Base-by-base conservation (phyloP, 1,140 invertebrate genomes). In the Cardiocondyla obscurior region DNA sequence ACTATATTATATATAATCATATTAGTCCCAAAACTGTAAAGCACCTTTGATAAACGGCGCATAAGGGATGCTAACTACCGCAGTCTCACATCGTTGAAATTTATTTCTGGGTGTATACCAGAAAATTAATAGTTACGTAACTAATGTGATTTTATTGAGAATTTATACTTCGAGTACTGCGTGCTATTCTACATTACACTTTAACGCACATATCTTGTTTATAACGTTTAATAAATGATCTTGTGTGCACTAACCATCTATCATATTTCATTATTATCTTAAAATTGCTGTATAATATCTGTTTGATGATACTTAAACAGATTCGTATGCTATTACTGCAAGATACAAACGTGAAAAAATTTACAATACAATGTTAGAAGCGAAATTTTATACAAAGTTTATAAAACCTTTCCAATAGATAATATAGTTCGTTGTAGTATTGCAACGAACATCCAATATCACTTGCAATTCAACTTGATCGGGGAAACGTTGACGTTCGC, bases 381-480 rank as follows among this genome's bases (percentile, higher is more conserved):
- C 5, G 10, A 19, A 33, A 19, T 73, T 73, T 16, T 58, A 1
- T 33, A 7, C 2, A 1, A 7, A 3, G 7, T n/a, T 69, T 33
- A 30, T 49, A n/a, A 22, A 79, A 42, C 12, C 12, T n/a, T n/a
- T 6, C 6, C 19, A 19, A 19, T 39, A 79, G 49, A 62, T 53
- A n/a, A 51, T 49, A 16, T 67, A 19, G 19, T 58, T 73, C 1
- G 4, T 39, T 39, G 57, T 16, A n/a, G 6, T 10, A 5, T 67
- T 30, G 22, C 46, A 49, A 25, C 12, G 57, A 49, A 49, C 4
- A n/a, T 53, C 5, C 36, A n/a, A 67, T 42, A 79, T 67, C 22
- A 77, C 60, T 30, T 53, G 33, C n/a, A 79, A 79, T 69, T 79
- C 30, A 67, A 42, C 4, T 6, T 39, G 49, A 79, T 69, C 25